A percentile compares a stretch with the other conserved stretches of the same genome.
phyloP scores from a whole-genome alignment of 2,888 invertebrate genomes.

The Apeira syringaria region DNA sequence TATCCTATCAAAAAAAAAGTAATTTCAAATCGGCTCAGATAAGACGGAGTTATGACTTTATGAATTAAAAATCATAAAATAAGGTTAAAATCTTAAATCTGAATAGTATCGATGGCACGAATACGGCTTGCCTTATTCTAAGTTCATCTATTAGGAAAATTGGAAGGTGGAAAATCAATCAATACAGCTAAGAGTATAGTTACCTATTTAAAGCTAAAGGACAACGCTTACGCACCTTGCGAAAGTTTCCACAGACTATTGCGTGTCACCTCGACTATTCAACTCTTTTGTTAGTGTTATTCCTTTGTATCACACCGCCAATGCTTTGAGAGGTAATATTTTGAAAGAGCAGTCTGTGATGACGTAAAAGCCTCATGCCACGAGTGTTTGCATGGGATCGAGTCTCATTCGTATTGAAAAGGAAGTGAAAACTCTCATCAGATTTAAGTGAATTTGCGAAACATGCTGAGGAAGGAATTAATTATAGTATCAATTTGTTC shows the following conservation, averaged over 20 bases:
- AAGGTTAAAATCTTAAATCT: too few species aligned
- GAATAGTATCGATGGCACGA: too few species aligned
- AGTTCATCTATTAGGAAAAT: too few species aligned
- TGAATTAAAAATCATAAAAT: too few species aligned
- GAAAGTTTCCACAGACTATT: slow-evolving; percentile 22
- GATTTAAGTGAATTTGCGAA: neutral
- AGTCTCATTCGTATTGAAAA: slow-evolving; percentile 10
- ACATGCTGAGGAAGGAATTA: neutral
- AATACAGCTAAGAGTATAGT: too few species aligned
- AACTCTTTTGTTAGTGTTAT: slow-evolving; percentile 26
- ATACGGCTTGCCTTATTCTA: too few species aligned
- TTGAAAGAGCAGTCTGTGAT: slow-evolving; percentile 15
- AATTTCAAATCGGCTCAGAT: too few species aligned
- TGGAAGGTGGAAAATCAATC: too few species aligned
- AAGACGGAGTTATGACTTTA: too few species aligned
- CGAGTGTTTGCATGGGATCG: slow-evolving; percentile 6
- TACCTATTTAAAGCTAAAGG: slow-evolving; percentile 1
- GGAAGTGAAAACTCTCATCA: slow-evolving; percentile 2
- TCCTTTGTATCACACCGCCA: slow-evolving; percentile 31
- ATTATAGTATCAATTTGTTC: too few species aligned
- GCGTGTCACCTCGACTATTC: slow-evolving; percentile 24
- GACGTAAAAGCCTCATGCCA: slow-evolving; percentile 9
- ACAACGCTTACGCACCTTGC: slow-evolving; percentile 15
- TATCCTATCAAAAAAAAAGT: too few species aligned
- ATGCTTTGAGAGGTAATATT: slow-evolving; percentile 16